Conservation (phyloP, 2,888 invertebrate genomes). For the Tenthredo distinguenda region DNA sequence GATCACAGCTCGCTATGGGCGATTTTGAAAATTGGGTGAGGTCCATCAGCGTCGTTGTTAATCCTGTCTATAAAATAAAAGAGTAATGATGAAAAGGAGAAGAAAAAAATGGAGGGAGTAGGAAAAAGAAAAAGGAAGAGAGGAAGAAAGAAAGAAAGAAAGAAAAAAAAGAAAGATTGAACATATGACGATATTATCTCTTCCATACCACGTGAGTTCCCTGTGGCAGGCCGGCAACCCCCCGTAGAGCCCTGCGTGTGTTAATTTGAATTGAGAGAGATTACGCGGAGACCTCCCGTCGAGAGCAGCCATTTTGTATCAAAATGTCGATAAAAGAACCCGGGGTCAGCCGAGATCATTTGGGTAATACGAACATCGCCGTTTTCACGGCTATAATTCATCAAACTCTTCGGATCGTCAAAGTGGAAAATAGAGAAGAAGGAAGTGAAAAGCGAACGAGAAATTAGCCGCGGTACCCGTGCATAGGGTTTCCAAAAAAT, state of each 20-base stretch:
- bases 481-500: background rate
- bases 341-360: slow-evolving; percentile 57
- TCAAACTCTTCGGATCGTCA: background rate
- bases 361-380: slow-evolving; percentile 46
- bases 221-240: slow-evolving; percentile 66
- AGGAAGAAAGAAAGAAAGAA: background rate
- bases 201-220: slow-evolving; percentile 69
- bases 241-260: slow-evolving; percentile 78
- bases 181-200: slow-evolving; percentile 75
- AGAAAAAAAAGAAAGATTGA: slow-evolving; percentile 58
- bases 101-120: background rate
- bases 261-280: slow-evolving; percentile 83
- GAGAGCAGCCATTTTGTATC: slow-evolving; percentile 78
- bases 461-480: background rate
- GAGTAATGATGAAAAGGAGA: slow-evolving; percentile 13
- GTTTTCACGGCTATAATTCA: slow-evolving; percentile 38
- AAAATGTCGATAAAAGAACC: slow-evolving; percentile 78
- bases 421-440: background rate
- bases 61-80: slow-evolving; percentile 8
- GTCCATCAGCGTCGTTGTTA: slow-evolving; percentile 5
- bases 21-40: background rate
- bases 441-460: background rate
- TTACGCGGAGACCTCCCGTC: slow-evolving; percentile 79
- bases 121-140: slow-evolving; percentile 1
- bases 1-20: background rate